A percentile compares a stretch with the other conserved stretches of the same genome.
Conservation (phyloP, 1,140 invertebrate genomes). For the Phymorhynchus buccinoides region DNA sequence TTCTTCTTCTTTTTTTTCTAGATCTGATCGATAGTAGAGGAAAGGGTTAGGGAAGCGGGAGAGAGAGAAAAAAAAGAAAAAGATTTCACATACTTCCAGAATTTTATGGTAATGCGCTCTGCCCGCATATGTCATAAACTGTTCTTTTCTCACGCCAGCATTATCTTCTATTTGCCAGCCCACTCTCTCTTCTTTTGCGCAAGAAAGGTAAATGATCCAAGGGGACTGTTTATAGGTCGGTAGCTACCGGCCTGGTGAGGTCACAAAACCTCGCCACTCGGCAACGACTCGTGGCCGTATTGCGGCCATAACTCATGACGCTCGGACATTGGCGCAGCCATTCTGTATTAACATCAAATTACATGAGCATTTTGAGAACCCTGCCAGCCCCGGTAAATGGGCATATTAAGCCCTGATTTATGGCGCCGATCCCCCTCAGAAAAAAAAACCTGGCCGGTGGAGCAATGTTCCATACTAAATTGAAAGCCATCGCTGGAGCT, state of each 20-base stretch:
- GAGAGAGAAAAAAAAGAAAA: not conserved
- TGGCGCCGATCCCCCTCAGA: constrained; percentile 22
- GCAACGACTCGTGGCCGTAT: constrained; percentile 27
- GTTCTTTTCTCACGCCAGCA: constrained; percentile 10
- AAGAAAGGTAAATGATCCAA: constrained; percentile 24
- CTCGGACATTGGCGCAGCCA: constrained; percentile 40
- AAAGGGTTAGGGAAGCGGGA: not conserved
- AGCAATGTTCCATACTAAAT: constrained; percentile 38
- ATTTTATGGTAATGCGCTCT: constrained; percentile 8
- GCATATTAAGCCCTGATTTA: constrained; percentile 40
- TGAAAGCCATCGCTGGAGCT: constrained; percentile 37
- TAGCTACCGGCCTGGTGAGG: constrained; percentile 28
- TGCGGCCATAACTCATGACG: constrained; percentile 37
- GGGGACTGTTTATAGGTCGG: constrained; percentile 24
- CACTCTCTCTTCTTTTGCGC: not conserved
- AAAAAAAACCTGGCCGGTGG: constrained; percentile 28
- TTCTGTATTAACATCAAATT: constrained; percentile 44
- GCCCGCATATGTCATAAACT: constrained; percentile 24
- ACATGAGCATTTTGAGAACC: constrained; percentile 41
- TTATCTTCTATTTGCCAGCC: constrained; percentile 21
- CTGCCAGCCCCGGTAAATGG: constrained; percentile 38
- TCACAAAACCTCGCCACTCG: constrained; percentile 22
- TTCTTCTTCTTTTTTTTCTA: no score
- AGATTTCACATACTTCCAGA: not conserved
- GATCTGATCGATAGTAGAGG: not conserved